A percentile compares a stretch with the other conserved stretches of the same genome.
Conservation (phyloP, 2,888 invertebrate genomes). For the Melanostoma mellinum region DNA sequence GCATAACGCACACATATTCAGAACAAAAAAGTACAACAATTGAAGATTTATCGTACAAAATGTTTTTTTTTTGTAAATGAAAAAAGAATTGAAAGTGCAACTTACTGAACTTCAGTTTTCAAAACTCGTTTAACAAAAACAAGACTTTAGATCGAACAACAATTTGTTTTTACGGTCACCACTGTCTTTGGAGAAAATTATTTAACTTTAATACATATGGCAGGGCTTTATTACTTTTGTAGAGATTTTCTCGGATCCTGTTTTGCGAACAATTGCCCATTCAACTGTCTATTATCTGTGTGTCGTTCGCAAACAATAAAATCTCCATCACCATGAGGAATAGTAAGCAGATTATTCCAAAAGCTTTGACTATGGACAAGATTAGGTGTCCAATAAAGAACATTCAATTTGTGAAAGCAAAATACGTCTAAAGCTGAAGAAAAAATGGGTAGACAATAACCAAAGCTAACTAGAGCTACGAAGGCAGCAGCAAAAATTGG, state of each 20-base stretch:
- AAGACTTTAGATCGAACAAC: background rate
- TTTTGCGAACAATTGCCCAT: slow-evolving; percentile 50
- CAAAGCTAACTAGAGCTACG: slow-evolving; percentile 21
- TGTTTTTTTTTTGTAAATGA: too few species aligned
- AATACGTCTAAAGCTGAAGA: slow-evolving; percentile 22
- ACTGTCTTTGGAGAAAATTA: background rate
- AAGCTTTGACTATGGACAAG: slow-evolving; percentile 56
- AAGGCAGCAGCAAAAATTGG: background rate
- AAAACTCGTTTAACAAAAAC: background rate
- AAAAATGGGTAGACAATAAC: slow-evolving; percentile 54
- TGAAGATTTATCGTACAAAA: too few species aligned
- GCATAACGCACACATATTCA: too few species aligned
- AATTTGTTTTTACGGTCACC: background rate
- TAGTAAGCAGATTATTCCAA: slow-evolving; percentile 54
- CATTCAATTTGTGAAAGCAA: slow-evolving; percentile 63
- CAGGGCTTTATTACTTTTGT: slow-evolving; percentile 48
- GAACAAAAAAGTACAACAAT: too few species aligned
- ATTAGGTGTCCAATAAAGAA: slow-evolving; percentile 63
- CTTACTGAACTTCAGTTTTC: background rate
- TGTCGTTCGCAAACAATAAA: slow-evolving; percentile 61
- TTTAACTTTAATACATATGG: slow-evolving; percentile 48
- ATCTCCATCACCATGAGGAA: slow-evolving; percentile 57
- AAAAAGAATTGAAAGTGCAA: too few species aligned
- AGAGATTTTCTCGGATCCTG: slow-evolving; percentile 43
- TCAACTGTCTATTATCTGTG: slow-evolving; percentile 57